Base-by-base conservation (phyloP, 2,888 invertebrate species). In the Nematopogon swammerdamellus region DNA sequence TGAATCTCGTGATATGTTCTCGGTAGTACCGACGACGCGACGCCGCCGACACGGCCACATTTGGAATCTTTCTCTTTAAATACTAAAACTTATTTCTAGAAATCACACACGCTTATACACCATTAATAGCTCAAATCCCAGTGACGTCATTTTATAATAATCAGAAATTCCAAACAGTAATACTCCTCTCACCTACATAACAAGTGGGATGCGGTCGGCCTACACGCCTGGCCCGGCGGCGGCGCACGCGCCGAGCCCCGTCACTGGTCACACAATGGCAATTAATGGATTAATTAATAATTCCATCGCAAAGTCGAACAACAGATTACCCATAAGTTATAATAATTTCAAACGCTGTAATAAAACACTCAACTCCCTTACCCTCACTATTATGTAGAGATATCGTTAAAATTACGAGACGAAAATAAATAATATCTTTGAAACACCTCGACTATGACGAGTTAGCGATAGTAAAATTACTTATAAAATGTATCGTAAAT, bases 401-500 rank as follows among this genome's bases (percentile, higher is more conserved):
- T 36, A 36, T 36, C 36, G 3, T 36, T 36, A 36, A 36, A 14
- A 36, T 36, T 36, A 36, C 36, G 36, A 62, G 65, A 68, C 63
- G 67, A 75, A 77, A 77, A 74, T 75, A 75, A 76, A 75, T 66
- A 69, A 67, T 75, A 48, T 45, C 73, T 73, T 68, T 72, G 73
- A 70, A 76, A 74, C 73, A 63, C 71, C 63, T 68, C 67, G 74
- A 75, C 73, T 75, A 76, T 36, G 8, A 36, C 11, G n/a, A 77
- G 76, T 68, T 75, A 77, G 74, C 67, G 65, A 72, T 75, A 76
- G 66, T 74, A 75, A 76, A 77, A 77, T 76, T 77, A 72, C 66
- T 72, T 70, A 71, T 77, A 79, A 79, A 77, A 77, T 79, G 79
- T 79, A 72, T 76, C 67, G 76, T 79, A 79, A 77, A 77, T 77